Percentiles rank a stretch among this genome's conserved stretches.
These are phyloP conservation scores for Excalfactoria chinensis DNA, from an alignment of 2,113 vertebrate genomes.

Conservation along the genomic window DNA sequence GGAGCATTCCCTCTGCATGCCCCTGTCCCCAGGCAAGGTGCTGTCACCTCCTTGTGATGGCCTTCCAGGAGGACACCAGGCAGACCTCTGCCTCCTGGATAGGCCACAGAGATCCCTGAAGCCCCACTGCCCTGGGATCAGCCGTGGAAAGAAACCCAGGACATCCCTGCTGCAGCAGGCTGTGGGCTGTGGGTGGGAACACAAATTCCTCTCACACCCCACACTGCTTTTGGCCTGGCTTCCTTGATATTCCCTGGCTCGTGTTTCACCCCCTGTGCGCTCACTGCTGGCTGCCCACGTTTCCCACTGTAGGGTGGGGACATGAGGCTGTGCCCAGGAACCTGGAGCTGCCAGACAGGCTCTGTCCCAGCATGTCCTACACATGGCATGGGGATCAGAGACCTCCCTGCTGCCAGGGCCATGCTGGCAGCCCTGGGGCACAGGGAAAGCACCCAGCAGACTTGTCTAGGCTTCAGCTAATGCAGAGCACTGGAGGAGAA, in stretches of 20 bases:
- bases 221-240: background rate
- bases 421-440: background rate
- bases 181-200: background rate
- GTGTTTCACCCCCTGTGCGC: fast-evolving
- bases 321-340: background rate
- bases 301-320: background rate
- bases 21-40: background rate
- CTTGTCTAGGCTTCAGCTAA: background rate
- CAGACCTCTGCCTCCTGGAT: background rate
- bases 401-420: background rate
- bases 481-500: background rate
- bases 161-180: background rate
- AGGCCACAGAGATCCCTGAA: fast-evolving
- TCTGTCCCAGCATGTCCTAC: background rate
- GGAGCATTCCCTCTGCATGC: background rate
- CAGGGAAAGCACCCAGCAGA: background rate
- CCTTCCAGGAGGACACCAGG: no score
- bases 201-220: background rate
- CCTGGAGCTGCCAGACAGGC: background rate
- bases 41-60: background rate
- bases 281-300: fast-evolving
- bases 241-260: background rate
- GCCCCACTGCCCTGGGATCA: background rate
- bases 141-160: background rate
- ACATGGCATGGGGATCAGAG: background rate